Percentiles rank a stretch among this genome's conserved stretches.
These are phyloP conservation scores for Nycticryphes semicollaris DNA, from an alignment of 2,113 vertebrate species.

Conservation along the genomic window DNA sequence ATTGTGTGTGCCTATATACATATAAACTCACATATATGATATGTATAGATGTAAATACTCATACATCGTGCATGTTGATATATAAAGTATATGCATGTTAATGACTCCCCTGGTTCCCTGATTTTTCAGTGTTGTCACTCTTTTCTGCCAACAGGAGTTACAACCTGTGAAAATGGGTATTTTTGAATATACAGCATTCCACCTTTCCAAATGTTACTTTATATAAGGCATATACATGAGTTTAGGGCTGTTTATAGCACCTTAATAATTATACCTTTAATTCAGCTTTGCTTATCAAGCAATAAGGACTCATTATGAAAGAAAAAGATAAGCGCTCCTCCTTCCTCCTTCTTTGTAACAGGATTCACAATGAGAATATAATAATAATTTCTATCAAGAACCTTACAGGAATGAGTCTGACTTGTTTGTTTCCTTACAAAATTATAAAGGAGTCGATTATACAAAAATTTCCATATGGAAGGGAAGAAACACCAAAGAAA, in stretches of 20 bases:
- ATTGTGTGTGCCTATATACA: neutral
- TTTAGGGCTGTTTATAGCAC: neutral
- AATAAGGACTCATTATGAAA: neutral
- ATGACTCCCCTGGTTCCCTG: neutral
- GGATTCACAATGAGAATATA: neutral
- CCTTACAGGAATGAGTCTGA: neutral
- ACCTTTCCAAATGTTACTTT: neutral
- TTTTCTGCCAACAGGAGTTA: neutral
- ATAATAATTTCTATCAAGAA: neutral
- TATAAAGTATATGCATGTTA: neutral
- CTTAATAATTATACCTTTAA: neutral
- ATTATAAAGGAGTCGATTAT: neutral
- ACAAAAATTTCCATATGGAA: neutral
- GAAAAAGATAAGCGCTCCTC: neutral
- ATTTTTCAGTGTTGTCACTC: neutral
- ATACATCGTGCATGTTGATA: rapidly evolving
- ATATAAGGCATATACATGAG: neutral
- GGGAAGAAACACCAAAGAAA: neutral
- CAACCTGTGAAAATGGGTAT: neutral
- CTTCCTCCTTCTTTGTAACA: neutral
- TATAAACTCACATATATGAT: neutral
- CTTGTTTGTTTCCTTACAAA: neutral
- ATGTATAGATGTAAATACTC: neutral
- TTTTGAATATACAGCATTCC: neutral
- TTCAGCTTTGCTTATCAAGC: neutral